Percentiles rank a stretch among this genome's conserved stretches.
Evolutionary conservation across 2,113 vertebrate genomes (phyloP).

Genomic region (Limanda limanda): DNA sequence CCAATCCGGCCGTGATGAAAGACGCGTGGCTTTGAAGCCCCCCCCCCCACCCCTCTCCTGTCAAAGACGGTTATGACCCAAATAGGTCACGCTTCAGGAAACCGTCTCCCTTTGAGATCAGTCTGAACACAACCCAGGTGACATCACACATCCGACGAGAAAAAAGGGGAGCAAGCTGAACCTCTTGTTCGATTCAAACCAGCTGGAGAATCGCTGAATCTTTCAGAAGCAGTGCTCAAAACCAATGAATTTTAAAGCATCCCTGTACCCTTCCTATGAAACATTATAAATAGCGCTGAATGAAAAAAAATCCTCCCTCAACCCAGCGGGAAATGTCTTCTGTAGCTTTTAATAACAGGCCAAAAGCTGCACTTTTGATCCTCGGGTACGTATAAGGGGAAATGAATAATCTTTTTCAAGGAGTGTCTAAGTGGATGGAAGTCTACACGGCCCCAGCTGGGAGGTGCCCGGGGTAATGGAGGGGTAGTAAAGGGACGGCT

Average conservation of each 20-base stretch:
- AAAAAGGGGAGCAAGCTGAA: background rate
- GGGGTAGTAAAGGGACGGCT: constrained; percentile 3
- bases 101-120: constrained; percentile 19
- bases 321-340: constrained; percentile 37
- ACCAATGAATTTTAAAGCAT: constrained; percentile 70
- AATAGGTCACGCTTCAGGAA: constrained; percentile 58
- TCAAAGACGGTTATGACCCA: constrained; percentile 47
- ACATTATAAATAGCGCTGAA: constrained; percentile 34
- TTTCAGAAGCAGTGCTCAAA: constrained; percentile 62
- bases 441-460: constrained; percentile 39
- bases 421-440: constrained; percentile 60
- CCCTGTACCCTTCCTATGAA: constrained; percentile 29
- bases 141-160: constrained; percentile 36
- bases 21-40: constrained; percentile 67
- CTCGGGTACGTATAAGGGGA: constrained; percentile 37
- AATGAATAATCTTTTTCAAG: constrained; percentile 70
- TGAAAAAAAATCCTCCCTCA: constrained; percentile 26
- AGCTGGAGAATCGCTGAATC: constrained; percentile 65
- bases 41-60: background rate
- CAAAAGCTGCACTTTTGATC: constrained; percentile 67
- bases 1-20: constrained; percentile 46
- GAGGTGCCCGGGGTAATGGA: constrained; percentile 51
- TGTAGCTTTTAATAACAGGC: constrained; percentile 64
- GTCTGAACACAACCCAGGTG: constrained; percentile 52
- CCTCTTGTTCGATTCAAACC: constrained; percentile 52